Evolutionary conservation across 35 echinoderm and acorn worm genomes (phyloP).

Genomic region (Strongylocentrotus purpuratus): DNA sequence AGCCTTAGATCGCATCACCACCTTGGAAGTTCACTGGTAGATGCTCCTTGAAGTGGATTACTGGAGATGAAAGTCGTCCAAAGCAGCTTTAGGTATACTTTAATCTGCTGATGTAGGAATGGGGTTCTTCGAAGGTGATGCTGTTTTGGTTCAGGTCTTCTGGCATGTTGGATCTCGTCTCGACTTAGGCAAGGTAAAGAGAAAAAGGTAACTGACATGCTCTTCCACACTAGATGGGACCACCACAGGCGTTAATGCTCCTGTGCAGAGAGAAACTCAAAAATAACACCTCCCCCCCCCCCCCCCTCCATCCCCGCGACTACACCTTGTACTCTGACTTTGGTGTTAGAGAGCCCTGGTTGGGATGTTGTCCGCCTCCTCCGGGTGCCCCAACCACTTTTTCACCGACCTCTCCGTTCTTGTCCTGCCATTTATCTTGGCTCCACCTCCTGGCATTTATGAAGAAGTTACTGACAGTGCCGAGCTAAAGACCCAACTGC

Average conservation of each 20-base stretch:
- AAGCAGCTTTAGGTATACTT: too few relatives aligned
- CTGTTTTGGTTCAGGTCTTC: background rate
- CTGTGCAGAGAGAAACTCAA: background rate
- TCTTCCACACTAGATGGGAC: background rate
- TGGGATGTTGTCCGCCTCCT: constrained; percentile 40
- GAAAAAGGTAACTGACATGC: background rate
- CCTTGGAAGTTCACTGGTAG: too few relatives aligned
- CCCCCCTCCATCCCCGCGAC: background rate
- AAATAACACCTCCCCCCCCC: background rate
- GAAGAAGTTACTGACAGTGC: constrained; percentile 99
- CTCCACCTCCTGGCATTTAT: constrained; percentile 96
- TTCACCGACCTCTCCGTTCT: constrained; percentile 51
- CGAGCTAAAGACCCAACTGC: constrained; percentile 91
- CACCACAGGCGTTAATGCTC: background rate
- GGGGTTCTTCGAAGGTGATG: background rate
- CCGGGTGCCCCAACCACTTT: constrained; percentile 14
- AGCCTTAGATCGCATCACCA: background rate
- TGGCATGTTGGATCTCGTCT: too few relatives aligned
- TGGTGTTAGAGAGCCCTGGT: constrained; percentile 70
- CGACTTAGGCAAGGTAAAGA: background rate
- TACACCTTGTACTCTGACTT: constrained; percentile 77
- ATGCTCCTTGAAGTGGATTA: too few relatives aligned
- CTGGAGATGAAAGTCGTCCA: too few relatives aligned
- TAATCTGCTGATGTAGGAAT: background rate
- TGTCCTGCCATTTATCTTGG: constrained; percentile 96